Percentiles rank a stretch among this genome's conserved stretches.
phyloP scores from a whole-genome alignment of 2,888 invertebrate species.

The Acleris literana region DNA sequence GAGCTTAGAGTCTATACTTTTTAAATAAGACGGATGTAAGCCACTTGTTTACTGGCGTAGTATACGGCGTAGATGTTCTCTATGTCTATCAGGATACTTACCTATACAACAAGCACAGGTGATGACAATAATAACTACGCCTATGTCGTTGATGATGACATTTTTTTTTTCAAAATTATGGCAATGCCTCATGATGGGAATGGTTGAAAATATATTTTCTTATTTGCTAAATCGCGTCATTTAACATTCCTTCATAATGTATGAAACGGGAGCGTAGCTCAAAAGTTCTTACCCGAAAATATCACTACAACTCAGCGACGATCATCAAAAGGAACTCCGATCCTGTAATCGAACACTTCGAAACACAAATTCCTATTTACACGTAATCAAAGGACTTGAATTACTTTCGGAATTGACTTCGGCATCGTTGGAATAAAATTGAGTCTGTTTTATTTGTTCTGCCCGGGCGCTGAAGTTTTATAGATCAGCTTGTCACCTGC shows the following conservation, averaged over 20 bases:
- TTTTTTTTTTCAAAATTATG: too few species aligned
- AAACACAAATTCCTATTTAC: conserved; percentile 32
- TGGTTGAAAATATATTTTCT: too few species aligned
- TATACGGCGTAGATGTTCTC: too few species aligned
- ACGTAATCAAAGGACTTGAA: conserved; percentile 35
- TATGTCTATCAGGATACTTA: too few species aligned
- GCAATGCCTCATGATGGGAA: too few species aligned
- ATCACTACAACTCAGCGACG: conserved; percentile 27
- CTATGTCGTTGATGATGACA: too few species aligned
- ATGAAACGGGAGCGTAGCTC: neutral
- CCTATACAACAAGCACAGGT: too few species aligned
- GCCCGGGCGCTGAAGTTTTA: conserved; percentile 25
- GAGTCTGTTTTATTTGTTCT: conserved; percentile 35
- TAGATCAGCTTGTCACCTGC: conserved; percentile 29
- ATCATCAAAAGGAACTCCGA: conserved; percentile 26
- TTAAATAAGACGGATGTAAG: too few species aligned
- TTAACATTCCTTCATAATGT: neutral
- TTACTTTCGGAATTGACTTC: conserved; percentile 35
- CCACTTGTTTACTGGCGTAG: too few species aligned
- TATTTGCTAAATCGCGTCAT: neutral
- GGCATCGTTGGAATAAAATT: conserved; percentile 28
- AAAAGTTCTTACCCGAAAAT: conserved; percentile 14
- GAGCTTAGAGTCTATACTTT: too few species aligned
- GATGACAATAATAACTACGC: too few species aligned
- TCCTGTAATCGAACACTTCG: conserved; percentile 31